Evolutionary conservation across 2,888 invertebrate genomes (phyloP), one percentile per base, ranked within the genome.

Genomic region (Meteorus cinctellus): DNA sequence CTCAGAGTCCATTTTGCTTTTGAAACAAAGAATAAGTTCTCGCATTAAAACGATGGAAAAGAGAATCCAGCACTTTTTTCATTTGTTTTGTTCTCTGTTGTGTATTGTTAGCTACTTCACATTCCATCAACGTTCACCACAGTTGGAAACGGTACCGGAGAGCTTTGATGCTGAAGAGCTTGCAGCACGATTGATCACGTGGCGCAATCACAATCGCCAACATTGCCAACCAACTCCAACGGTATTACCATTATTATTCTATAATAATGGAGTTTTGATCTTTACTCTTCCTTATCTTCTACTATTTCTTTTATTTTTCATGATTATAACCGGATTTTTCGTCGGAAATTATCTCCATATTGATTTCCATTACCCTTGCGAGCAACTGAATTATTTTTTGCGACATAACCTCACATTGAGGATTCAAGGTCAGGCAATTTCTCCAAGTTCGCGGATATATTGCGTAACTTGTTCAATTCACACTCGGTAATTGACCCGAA

Each of bases 101-200:
- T 65, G 29, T 27, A 41, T 60, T 80, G 77, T n/a, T 76, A 85
- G 81, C 67, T 78, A 81, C 69, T 81, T 79, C 36, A 81, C 83
- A 74, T 83, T 82, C 80, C 84, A 83, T 72, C 79, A 85, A 69
- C 80, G 75, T 65, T 75, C 78, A 60, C 81, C 82, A 69, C 79
- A 79, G 41, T 73, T 80, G 67, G 77, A 81, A 16, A 66, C 66
- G 48, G 77, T 81, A 41, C 81, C 81, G 60, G 80, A 84, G 24
- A 84, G 82, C 75, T 82, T 87, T 77, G 85, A 84, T 75, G 84
- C 88, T 12, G 86, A 86, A 24, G 87, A 88, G 80, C 81, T 87
- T 74, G 85, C 87, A 67, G 86, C 87, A 19, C 84, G 87, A 66
- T 83, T 89, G 63, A 83, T 87, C 72, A 84, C 84, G 72, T 87